Percentiles rank a stretch among this genome's conserved stretches.
phyloP scores from a whole-genome alignment of 2,888 invertebrate species.

The Dynastes maya region DNA sequence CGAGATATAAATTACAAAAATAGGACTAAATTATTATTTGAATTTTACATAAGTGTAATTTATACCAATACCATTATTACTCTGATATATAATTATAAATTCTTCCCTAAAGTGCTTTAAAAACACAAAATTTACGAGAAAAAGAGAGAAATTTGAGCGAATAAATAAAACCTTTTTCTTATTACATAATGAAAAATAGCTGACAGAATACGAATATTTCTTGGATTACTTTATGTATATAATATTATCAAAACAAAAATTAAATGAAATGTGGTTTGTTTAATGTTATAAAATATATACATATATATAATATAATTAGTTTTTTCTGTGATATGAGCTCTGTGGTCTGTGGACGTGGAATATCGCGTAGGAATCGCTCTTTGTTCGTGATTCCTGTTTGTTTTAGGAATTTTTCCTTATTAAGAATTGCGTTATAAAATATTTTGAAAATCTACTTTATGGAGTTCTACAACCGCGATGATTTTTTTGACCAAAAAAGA shows the following conservation, averaged over 20 bases:
- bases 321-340: conserved; percentile 67
- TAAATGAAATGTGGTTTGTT: conserved; percentile 52
- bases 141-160: conserved; percentile 25
- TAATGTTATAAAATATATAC: conserved; percentile 23
- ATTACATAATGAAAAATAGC: conserved; percentile 21
- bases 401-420: conserved; percentile 45
- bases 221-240: conserved; percentile 40
- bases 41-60: conserved; percentile 65
- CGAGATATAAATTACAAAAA: conserved; percentile 39
- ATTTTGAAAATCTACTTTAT: conserved; percentile 48
- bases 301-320: conserved; percentile 36
- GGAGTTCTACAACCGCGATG: conserved; percentile 44
- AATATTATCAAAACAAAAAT: conserved; percentile 44
- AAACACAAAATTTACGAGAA: conserved; percentile 62
- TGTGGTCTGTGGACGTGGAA: conserved; percentile 55
- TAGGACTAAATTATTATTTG: conserved; percentile 60
- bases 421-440: conserved; percentile 31
- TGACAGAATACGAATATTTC: conserved; percentile 19
- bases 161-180: conserved; percentile 14
- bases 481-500: conserved; percentile 43
- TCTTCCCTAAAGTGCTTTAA: conserved; percentile 72
- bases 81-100: conserved; percentile 67
- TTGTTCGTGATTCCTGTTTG: conserved; percentile 41
- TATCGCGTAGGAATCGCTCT: conserved; percentile 34
- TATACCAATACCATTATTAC: conserved; percentile 63